Percentiles rank a stretch among this genome's conserved stretches.
These are phyloP conservation scores for Xiphorhynchus elegans DNA, from an alignment of 2,113 vertebrate species.

Conservation along the genomic window DNA sequence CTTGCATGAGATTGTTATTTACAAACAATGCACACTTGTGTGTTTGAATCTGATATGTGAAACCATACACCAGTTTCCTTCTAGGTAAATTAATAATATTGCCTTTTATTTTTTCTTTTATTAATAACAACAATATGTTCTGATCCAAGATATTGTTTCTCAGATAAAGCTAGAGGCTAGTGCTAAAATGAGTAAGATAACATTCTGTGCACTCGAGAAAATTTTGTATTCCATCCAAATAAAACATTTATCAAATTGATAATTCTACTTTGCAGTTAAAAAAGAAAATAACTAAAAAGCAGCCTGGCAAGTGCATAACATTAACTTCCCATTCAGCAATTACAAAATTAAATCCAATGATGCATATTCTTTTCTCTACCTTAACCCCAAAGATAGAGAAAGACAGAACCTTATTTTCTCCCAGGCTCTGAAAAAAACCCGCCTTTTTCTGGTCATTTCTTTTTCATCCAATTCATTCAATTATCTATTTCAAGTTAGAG, in stretches of 20 bases:
- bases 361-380: not conserved
- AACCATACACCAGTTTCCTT: not conserved
- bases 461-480: not conserved
- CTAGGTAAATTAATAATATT: not conserved
- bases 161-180: not conserved
- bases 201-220: not conserved
- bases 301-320: not conserved
- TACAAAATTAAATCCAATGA: not conserved
- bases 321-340: not conserved
- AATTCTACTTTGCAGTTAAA: not conserved
- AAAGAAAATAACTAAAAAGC: not conserved
- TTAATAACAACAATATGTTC: not conserved
- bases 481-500: not conserved
- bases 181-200: not conserved
- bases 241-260: not conserved
- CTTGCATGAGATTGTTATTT: not conserved
- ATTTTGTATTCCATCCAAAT: not conserved
- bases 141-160: not conserved
- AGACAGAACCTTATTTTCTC: not conserved
- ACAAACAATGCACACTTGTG: not conserved
- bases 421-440: not conserved
- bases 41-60: not conserved
- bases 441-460: not conserved
- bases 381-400: not conserved
- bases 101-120: not conserved